Base-by-base conservation (phyloP, 2,797 vertebrate genomes). In the Trichosurus vulpecula region DNA sequence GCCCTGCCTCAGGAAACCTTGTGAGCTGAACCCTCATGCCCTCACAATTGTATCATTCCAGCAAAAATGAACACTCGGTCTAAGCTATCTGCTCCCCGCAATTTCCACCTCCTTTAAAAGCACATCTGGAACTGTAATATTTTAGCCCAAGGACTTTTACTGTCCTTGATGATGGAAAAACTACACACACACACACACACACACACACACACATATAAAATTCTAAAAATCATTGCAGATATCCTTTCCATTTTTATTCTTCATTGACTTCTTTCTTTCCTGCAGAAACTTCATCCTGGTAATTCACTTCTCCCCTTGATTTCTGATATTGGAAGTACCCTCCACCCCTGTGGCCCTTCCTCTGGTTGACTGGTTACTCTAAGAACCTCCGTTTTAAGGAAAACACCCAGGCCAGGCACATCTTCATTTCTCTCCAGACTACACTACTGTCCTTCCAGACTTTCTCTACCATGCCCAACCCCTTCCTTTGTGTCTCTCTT, bases 101-200 rank as follows among this genome's bases (percentile, higher is more conserved):
- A n/a, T 66, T 66, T 35, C 61, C n/a, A 66, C 14, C 14, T n/a
- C 61, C 61, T n/a, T 66, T 35, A 35, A 61, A 61, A 61, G 31
- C 14, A 4, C 3, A 61, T n/a, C 61, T 66, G 35, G 58, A 13
- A n/a, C 35, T n/a, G 57, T 58, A 66, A 66, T n/a, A 66, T 19
- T n/a, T 66, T 66, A 16, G 35, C 35, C 31, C 61, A n/a, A 66
- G 31, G 61, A n/a, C 6, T n/a, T n/a, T 16, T 16, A 19, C 35
- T 66, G 13, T 66, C 35, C 1, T 66, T 66, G 61, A 66, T n/a
- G 35, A n/a, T 66, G 61, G 16, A 66, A 66, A 35, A n/a, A n/a
- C n/a, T n/a, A n/a, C 29, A 0, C 4, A 29, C 1, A 2, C 29
- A 14, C 14, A 61, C 35, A 10, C 6, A 4, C n/a, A 16, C 16